Evolutionary conservation across 2,797 vertebrate genomes (phyloP), one percentile per base, ranked within the genome.

Genomic region (Naso thynnoides): DNA sequence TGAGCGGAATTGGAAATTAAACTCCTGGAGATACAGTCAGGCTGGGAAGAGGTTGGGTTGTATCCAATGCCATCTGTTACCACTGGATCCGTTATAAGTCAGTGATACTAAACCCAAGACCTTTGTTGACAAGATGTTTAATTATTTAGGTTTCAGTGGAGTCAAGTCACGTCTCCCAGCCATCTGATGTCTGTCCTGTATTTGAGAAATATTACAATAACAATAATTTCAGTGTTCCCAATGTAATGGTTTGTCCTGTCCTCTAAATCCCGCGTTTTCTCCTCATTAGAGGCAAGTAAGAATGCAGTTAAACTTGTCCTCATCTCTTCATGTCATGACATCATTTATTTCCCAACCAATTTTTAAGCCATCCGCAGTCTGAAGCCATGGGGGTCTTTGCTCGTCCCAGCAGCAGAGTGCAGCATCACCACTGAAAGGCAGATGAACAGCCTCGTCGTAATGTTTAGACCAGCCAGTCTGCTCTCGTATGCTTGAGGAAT

Each of bases 401-500:
- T 66, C 21, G 24, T 74, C 78, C 67, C 67, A 16, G 69, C 65
- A 74, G 78, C 63, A 73, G 72, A 77, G 63, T 41, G 26, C 53
- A 59, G 72, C 45, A 9, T 60, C 67, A 73, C 45, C 57, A 59
- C 36, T 66, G 47, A 70, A 66, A 78, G 63, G 54, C 78, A 77
- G 64, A 84, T 62, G 38, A 85, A 76, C 42, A 36, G 71, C 72
- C 75, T 76, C 66, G 10, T 56, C n/a, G 31, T 60, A 57, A 73
- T 73, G 67, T 83, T 78, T 67, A 29, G 72, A 87, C 61, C 82
- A 58, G 59, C 59, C 71, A 26, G 58, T 67, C 78, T 70, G 79
- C 63, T 82, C 23, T 41, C 56, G 55, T 67, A 70, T 49, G 76
- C 78, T 81, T 71, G 62, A 80, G 45, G 76, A 80, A 83, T 84